Conservation (phyloP, 2,888 invertebrate genomes). For the Euproctis similis region DNA sequence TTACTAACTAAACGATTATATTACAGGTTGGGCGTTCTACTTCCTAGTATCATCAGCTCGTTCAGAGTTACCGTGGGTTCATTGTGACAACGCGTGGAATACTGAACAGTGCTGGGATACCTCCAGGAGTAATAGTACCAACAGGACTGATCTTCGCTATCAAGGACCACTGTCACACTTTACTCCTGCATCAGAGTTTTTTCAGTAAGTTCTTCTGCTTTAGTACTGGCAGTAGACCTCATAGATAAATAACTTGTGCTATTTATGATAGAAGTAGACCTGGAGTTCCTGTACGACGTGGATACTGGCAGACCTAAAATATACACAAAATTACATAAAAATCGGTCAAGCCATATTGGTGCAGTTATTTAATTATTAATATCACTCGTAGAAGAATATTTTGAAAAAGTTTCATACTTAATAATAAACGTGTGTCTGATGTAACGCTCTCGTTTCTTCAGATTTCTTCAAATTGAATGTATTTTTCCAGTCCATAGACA, state of each 20-base stretch:
- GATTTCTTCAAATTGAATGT: no score
- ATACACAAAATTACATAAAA: no score
- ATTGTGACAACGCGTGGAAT: constrained; percentile 89
- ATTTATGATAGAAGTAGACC: background rate
- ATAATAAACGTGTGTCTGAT: no score
- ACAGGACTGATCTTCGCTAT: constrained; percentile 58
- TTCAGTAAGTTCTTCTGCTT: constrained; percentile 84
- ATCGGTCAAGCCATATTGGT: no score
- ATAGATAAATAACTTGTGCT: background rate
- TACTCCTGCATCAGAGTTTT: constrained; percentile 86
- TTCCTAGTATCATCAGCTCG: constrained; percentile 84
- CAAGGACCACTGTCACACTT: constrained; percentile 73
- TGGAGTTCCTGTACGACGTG: no score
- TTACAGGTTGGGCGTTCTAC: constrained; percentile 83
- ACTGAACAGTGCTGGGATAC: constrained; percentile 81
- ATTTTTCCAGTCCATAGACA: no score
- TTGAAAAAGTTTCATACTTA: no score
- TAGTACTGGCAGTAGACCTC: background rate
- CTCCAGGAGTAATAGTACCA: constrained; percentile 43
- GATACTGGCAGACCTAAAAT: no score
- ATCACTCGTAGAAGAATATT: no score
- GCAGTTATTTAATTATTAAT: no score
- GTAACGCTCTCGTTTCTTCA: no score
- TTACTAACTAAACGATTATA: no score
- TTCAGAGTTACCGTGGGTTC: constrained; percentile 85